Percentiles rank a stretch among this genome's conserved stretches.
phyloP scores from a whole-genome alignment of 2,888 invertebrate species.

The Pterostichus madidus region DNA sequence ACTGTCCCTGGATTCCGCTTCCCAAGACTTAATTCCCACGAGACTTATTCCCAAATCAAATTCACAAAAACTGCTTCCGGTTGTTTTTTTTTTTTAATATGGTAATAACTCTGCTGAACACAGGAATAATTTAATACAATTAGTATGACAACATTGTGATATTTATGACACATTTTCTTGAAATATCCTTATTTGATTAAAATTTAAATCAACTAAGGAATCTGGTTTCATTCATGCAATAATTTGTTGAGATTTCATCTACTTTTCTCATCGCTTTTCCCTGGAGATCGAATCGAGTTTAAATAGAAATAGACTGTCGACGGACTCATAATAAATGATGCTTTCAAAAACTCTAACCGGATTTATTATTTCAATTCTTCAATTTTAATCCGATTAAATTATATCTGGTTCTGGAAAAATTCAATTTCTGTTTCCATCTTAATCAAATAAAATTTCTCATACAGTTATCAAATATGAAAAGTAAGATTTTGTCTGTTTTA shows the following conservation, averaged over 20 bases:
- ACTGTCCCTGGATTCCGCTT: not conserved
- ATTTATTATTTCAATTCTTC: slow-evolving; percentile 46
- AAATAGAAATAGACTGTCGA: slow-evolving; percentile 19
- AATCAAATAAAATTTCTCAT: not conserved
- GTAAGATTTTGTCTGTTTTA: too few species aligned
- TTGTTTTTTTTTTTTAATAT: slow-evolving; percentile 21
- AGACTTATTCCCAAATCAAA: slow-evolving; percentile 41
- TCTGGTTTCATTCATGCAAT: slow-evolving; percentile 9
- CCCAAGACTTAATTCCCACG: slow-evolving; percentile 40
- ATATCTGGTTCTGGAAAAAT: not conserved
- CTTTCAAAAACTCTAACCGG: slow-evolving; percentile 30
- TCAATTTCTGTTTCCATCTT: not conserved
- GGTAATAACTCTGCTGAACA: not conserved
- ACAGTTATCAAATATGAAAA: too few species aligned
- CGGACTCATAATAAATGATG: slow-evolving; percentile 17
- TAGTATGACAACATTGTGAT: slow-evolving; percentile 1
- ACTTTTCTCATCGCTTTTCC: slow-evolving; percentile 7
- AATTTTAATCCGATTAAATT: slow-evolving; percentile 22
- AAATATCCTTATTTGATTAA: slow-evolving; percentile 11
- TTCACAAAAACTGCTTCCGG: slow-evolving; percentile 41
- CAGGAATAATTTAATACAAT: slow-evolving; percentile 2
- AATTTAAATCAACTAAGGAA: slow-evolving; percentile 3
- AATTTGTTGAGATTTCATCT: slow-evolving; percentile 39
- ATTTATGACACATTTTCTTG: too few species aligned
- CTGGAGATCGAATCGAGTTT: slow-evolving; percentile 18